phyloP scores from a whole-genome alignment of 2,797 vertebrate genomes.

The Cephalopachus bancanus region DNA sequence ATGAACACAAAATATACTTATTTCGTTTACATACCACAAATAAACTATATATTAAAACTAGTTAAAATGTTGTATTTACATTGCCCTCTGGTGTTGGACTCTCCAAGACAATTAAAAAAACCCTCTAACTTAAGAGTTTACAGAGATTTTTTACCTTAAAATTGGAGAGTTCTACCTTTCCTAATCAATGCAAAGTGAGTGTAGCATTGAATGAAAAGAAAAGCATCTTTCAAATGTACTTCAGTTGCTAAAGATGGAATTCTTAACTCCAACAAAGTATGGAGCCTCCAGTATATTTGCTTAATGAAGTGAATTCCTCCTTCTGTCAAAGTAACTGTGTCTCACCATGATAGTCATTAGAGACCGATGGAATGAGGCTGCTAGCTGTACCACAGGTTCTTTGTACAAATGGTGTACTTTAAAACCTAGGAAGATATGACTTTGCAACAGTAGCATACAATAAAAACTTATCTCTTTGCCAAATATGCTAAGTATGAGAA shows the following conservation, averaged over 20 bases:
- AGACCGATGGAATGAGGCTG: not conserved
- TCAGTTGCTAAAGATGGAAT: not conserved
- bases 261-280: not conserved
- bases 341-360: not conserved
- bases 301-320: not conserved
- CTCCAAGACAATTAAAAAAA: slow-evolving; percentile 32
- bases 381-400: not conserved
- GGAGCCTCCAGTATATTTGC: not conserved
- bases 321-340: not conserved
- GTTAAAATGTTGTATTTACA: slow-evolving; percentile 69
- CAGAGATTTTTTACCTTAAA: not conserved
- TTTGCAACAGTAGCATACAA: not conserved
- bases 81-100: slow-evolving; percentile 77
- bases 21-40: slow-evolving; percentile 39
- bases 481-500: not conserved
- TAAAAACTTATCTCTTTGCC: not conserved
- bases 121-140: not conserved
- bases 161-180: not conserved
- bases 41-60: slow-evolving; percentile 55
- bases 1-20: not conserved
- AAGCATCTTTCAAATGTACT: not conserved
- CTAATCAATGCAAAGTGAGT: not conserved
- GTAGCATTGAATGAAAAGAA: not conserved
- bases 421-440: not conserved
- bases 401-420: not conserved